Evolutionary conservation across 2,888 invertebrate genomes (phyloP).

Genomic region (Phortica okadai): DNA sequence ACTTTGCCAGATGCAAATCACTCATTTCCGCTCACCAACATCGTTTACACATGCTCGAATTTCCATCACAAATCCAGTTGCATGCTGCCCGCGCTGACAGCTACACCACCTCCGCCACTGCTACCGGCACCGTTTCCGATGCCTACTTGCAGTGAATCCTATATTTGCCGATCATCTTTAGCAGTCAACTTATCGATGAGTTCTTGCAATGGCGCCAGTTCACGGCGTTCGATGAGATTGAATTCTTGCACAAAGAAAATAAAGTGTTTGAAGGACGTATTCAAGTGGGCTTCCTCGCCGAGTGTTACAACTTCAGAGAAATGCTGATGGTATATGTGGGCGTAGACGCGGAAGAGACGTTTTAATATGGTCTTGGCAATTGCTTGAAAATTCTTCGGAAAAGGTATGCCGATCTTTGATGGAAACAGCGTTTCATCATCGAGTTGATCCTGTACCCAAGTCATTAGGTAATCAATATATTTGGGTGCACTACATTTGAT

Average conservation of each 20-base stretch:
- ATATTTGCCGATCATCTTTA: constrained; percentile 89
- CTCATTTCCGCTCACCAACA: background rate
- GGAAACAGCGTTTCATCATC: constrained; percentile 99
- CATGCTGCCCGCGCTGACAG: constrained; percentile 40
- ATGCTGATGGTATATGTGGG: constrained; percentile 99
- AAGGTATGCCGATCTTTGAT: constrained; percentile 98
- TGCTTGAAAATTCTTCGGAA: constrained; percentile 97
- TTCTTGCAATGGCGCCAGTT: constrained; percentile 97
- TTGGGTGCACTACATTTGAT: constrained; percentile 99
- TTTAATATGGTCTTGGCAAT: constrained; percentile 99
- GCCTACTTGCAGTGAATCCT: constrained; percentile 62
- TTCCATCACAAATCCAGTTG: constrained; percentile 63
- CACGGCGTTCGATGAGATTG: constrained; percentile 95
- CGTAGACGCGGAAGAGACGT: constrained; percentile 98
- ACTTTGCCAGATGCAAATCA: background rate
- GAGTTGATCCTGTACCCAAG: constrained; percentile 99
- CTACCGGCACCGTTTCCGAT: constrained; percentile 33
- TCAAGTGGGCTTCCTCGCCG: constrained; percentile 98
- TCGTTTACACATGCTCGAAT: constrained; percentile 21
- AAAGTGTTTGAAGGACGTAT: constrained; percentile 99
- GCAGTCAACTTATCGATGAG: constrained; percentile 96
- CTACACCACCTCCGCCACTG: background rate
- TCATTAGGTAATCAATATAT: constrained; percentile 99
- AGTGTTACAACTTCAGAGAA: constrained; percentile 98
- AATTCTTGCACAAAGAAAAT: constrained; percentile 97